Base-by-base conservation (phyloP, 53 echinoderm and acorn worm species). In the Pentamera pediparva region DNA sequence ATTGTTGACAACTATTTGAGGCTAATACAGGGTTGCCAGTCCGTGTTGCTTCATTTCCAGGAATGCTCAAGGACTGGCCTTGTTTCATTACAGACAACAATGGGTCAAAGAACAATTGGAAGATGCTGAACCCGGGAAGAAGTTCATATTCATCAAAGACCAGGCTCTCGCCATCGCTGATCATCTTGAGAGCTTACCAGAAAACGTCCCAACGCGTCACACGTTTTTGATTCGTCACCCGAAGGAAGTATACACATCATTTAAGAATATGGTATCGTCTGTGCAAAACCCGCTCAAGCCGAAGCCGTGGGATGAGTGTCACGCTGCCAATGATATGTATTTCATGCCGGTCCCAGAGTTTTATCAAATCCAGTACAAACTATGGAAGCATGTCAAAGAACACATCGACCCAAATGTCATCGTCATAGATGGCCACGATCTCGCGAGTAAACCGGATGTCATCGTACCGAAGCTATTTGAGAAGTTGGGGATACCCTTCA, bases 341-440 rank as follows among this genome's bases (percentile, higher is more conserved):
- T 10, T 26, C 43, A 21, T 65, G 11, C 65, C 65, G 15, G 43
- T 43, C 15, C 2, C 25, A 37, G 65, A 65, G 8, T 41, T 65
- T 0, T 65, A 39, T 27, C 39, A 65, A 65, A 65, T 43, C 28
- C 65, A 65, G 11, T 27, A 65, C 22, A 40, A 65, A 8, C 15
- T 65, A 24, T 65, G 65, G 65, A 65, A 28, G 43, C 41, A 65
- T 28, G 65, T 65, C 10, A 65, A 65, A 30, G 45, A 65, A 40
- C 41, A 65, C 28, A 6, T 65, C 18, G 65, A 65, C 27, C 41
- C 65, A 22, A 45, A 65, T 22, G 41, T 45, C 7, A 24, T 65
- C 4, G 43, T 65, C 41, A 19, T 65, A 24, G 65, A 65, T 27
- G 65, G 65, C 27, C 65, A 65, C 29, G 65, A 65, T 30, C 65